Evolutionary conservation across 1,140 invertebrate species (phyloP), one percentile per base, ranked within the genome.

Genomic region (Drosophila nigrodunni): DNA sequence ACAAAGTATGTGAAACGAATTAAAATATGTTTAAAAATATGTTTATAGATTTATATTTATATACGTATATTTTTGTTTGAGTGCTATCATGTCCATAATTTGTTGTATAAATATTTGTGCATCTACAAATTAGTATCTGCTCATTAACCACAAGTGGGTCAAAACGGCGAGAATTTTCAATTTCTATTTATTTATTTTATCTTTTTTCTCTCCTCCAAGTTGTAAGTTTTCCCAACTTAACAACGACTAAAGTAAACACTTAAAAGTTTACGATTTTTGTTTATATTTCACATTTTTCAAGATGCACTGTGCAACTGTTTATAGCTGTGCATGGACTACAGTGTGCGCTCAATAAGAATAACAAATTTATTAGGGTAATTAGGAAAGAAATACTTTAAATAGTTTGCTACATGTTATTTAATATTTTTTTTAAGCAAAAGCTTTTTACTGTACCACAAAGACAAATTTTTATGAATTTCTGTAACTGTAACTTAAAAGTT

Each of bases 211-310:
- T 52, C 21, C 5, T 3, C 3, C 49, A 35, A 30, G 25, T 30
- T 30, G 2, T 35, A 61, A 35, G 39, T 57, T 61, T 18, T 52
- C 5, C 35, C 41, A 37, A 39, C 60, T 49, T 50, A 50, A 30
- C 11, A 54, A 15, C 52, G 58, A 11, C 50, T 57, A 35, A 35
- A 34, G 52, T 50, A 44, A 72, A 66, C 61, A 66, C 61, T 72
- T 44, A 47, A 59, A 59, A 60, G 46, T 59, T 66, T 72, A 57
- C n/a, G 62, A 15, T 15, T 66, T 25, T 25, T 50, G 44, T 66
- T 72, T 72, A 55, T 50, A 46, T 57, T 72, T 35, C 43, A 39
- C 13, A 67, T 59, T 52, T 67, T 67, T 44, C 59, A 67, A 59
- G 13, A 44, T 46, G 30, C 55, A 50, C 43, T 39, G 58, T 52